phyloP scores from a whole-genome alignment of 2,888 invertebrate genomes.

The Drosophila anceps region DNA sequence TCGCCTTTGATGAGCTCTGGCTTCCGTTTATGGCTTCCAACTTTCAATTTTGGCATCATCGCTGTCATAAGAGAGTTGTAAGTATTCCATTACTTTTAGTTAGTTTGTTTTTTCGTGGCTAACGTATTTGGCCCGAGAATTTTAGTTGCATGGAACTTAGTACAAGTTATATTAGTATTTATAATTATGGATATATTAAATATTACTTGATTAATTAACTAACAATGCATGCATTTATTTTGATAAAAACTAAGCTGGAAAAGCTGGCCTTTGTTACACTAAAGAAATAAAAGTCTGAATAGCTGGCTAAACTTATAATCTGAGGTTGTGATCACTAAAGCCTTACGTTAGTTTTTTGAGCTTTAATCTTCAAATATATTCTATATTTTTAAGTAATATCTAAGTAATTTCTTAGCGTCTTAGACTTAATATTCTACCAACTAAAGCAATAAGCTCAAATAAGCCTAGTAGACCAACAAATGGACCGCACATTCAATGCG shows the following conservation, averaged over 20 bases:
- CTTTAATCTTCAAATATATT: background rate
- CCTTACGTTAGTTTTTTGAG: background rate
- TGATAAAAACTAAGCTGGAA: no score
- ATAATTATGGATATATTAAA: background rate
- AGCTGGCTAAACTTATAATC: background rate
- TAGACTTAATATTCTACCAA: background rate
- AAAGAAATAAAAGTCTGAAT: background rate
- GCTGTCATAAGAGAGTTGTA: constrained; percentile 77
- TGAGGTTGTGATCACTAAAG: background rate
- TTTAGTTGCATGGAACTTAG: background rate
- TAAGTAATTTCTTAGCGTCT: no score
- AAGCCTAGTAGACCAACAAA: constrained; percentile 15
- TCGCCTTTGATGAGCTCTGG: constrained; percentile 54
- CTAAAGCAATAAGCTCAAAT: background rate
- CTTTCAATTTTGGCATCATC: constrained; percentile 43
- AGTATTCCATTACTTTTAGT: constrained; percentile 42
- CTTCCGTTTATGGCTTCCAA: constrained; percentile 72
- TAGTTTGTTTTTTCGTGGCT: constrained; percentile 5
- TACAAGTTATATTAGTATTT: background rate
- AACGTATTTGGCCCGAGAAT: constrained; percentile 31
- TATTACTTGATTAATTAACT: background rate
- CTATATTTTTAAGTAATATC: background rate
- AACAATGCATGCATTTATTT: no score
- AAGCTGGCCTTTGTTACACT: no score
- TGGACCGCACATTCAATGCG: constrained; percentile 26